Conservation (phyloP, 2,888 invertebrate genomes). For the Dioctria rufipes region DNA sequence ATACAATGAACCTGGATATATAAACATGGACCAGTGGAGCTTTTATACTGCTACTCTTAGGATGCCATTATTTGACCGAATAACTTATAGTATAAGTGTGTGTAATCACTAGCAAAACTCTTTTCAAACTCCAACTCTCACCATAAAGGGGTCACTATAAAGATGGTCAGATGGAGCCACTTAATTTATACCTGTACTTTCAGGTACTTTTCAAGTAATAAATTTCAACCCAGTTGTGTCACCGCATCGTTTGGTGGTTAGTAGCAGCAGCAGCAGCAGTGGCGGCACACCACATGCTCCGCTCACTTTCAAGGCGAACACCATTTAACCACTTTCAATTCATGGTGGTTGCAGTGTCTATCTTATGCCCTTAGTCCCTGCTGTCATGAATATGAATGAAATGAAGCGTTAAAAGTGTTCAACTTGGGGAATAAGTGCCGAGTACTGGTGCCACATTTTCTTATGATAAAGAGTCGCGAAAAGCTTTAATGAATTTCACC, state of each 20-base stretch:
- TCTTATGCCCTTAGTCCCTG: background rate
- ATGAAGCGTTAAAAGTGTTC: constrained; percentile 44
- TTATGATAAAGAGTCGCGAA: constrained; percentile 33
- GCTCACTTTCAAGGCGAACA: background rate
- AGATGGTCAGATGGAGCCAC: background rate
- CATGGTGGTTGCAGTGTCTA: constrained; percentile 8
- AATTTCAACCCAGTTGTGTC: constrained; percentile 8
- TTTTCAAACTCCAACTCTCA: too few species aligned
- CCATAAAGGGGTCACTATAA: too few species aligned
- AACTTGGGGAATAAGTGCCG: constrained; percentile 30
- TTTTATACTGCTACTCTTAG: background rate
- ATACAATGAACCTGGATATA: background rate
- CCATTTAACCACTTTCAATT: constrained; percentile 10
- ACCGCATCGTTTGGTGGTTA: too few species aligned
- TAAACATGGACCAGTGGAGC: background rate
- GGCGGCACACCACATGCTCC: background rate
- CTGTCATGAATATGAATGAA: constrained; percentile 48
- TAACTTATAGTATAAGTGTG: background rate
- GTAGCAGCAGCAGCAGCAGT: too few species aligned
- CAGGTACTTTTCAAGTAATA: constrained; percentile 9
- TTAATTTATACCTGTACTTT: constrained; percentile 18
- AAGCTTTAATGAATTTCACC: constrained; percentile 44
- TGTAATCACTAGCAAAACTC: background rate
- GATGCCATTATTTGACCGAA: background rate
- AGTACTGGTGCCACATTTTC: constrained; percentile 24